Percentiles rank a stretch among this genome's conserved stretches.
Conservation (phyloP, 1,140 invertebrate genomes). For the Lasaia peninsularis region DNA sequence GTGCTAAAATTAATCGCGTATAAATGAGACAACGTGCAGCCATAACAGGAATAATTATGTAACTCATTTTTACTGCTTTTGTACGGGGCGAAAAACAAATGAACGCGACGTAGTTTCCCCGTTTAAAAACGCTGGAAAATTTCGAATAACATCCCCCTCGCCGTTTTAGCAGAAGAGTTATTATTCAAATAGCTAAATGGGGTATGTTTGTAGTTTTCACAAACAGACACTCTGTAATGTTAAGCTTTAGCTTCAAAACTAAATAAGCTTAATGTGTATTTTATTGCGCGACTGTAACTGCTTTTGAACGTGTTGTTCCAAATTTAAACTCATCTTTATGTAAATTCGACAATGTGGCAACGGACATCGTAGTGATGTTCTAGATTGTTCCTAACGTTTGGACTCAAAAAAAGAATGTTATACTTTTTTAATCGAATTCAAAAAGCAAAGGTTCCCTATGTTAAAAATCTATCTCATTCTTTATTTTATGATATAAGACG, state of each 20-base stretch:
- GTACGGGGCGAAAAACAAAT: slow-evolving; percentile 8
- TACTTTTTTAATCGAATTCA: too few species aligned
- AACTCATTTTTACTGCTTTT: slow-evolving; percentile 10
- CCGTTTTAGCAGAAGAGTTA: slow-evolving; percentile 7
- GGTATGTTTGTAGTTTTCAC: slow-evolving; percentile 2
- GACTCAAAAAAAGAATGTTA: too few species aligned
- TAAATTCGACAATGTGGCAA: background rate
- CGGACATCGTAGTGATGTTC: too few species aligned
- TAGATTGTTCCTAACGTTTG: too few species aligned
- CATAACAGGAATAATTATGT: background rate
- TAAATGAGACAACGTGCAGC: background rate
- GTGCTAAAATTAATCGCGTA: background rate
- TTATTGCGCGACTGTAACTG: slow-evolving; percentile 1
- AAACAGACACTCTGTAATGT: background rate
- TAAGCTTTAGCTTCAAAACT: slow-evolving; percentile 7
- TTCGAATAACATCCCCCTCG: background rate
- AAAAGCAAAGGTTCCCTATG: too few species aligned
- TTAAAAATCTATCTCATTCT: too few species aligned
- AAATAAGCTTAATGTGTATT: slow-evolving; percentile 10
- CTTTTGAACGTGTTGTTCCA: background rate
- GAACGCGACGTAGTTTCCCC: background rate
- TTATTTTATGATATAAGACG: too few species aligned
- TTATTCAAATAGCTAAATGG: slow-evolving; percentile 8
- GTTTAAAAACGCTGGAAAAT: background rate
- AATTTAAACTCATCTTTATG: background rate